Evolutionary conservation across 2,113 vertebrate species (phyloP).

Genomic region (Ranitomeya variabilis): DNA sequence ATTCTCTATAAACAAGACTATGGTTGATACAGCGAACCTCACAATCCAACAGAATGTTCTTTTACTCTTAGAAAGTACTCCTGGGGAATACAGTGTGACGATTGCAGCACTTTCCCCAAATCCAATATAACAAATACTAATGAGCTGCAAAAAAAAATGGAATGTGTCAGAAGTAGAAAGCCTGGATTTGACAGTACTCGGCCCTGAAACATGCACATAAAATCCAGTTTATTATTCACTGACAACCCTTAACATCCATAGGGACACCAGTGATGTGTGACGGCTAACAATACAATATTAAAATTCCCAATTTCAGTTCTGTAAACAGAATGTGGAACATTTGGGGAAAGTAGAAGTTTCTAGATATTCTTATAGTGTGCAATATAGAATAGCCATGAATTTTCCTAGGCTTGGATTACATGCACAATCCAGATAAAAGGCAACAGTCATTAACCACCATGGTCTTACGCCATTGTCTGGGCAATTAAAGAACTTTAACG

Average conservation of each 20-base stretch:
- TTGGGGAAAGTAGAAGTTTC: neutral
- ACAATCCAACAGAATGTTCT: slow-evolving; percentile 43
- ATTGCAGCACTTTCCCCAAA: slow-evolving; percentile 5
- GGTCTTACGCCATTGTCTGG: slow-evolving; percentile 4
- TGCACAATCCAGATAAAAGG: neutral
- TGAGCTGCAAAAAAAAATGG: slow-evolving; percentile 32
- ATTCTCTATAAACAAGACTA: slow-evolving; percentile 37
- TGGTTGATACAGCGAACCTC: slow-evolving; percentile 14
- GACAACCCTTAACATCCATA: slow-evolving; percentile 3
- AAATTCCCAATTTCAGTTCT: neutral
- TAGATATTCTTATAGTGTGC: neutral
- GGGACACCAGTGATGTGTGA: slow-evolving; percentile 2
- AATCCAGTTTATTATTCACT: slow-evolving; percentile 4
- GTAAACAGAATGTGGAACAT: neutral
- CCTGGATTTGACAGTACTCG: neutral
- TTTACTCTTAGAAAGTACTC: slow-evolving; percentile 20
- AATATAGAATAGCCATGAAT: no score
- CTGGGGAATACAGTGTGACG: slow-evolving; percentile 25
- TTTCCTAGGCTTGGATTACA: neutral
- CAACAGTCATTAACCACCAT: neutral
- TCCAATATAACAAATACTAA: slow-evolving; percentile 37
- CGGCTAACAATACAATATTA: neutral
- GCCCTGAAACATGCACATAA: slow-evolving; percentile 15
- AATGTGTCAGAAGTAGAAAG: slow-evolving; percentile 25
- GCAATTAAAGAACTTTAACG: neutral